Percentiles rank a stretch among this genome's conserved stretches.
These are phyloP conservation scores for Papilio glaucus DNA, from an alignment of 1,140 invertebrate species.

Conservation along the genomic window DNA sequence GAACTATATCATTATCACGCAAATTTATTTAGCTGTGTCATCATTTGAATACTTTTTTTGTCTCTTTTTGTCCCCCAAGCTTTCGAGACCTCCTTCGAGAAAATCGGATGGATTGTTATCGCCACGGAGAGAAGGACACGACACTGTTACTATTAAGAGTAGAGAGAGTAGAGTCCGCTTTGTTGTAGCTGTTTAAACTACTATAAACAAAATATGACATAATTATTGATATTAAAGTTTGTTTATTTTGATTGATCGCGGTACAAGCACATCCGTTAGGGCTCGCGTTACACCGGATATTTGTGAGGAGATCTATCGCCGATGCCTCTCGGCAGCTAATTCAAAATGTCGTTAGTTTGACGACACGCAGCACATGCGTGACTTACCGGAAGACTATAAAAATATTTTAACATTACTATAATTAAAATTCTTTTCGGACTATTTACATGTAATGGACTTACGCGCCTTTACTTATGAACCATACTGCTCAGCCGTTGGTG, in stretches of 20 bases:
- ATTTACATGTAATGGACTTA: not conserved
- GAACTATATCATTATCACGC: not conserved
- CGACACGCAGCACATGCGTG: conserved; percentile 10
- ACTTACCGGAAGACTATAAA: not conserved
- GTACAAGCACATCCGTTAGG: conserved; percentile 14
- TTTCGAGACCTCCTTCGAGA: not conserved
- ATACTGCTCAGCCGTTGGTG: too few relatives aligned
- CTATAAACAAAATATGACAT: not conserved
- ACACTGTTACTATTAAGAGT: not conserved
- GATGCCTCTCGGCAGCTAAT: conserved; percentile 18
- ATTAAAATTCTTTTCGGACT: conserved; percentile 6
- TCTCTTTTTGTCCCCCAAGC: not conserved
- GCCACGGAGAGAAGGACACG: not conserved
- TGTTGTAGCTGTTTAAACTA: not conserved
- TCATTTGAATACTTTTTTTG: not conserved
- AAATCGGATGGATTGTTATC: not conserved
- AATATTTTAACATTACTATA: not conserved
- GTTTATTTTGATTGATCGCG: conserved; percentile 12
- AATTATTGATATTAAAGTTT: conserved; percentile 1
- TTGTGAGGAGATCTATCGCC: conserved; percentile 18
- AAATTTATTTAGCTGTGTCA: too few relatives aligned
- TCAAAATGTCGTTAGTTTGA: conserved; percentile 22
- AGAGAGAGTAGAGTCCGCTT: too few relatives aligned
- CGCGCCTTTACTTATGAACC: not conserved
- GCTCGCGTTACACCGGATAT: conserved; percentile 21